Evolutionary conservation across 2,888 invertebrate species (phyloP).

Genomic region (Ariolimax columbianus): DNA sequence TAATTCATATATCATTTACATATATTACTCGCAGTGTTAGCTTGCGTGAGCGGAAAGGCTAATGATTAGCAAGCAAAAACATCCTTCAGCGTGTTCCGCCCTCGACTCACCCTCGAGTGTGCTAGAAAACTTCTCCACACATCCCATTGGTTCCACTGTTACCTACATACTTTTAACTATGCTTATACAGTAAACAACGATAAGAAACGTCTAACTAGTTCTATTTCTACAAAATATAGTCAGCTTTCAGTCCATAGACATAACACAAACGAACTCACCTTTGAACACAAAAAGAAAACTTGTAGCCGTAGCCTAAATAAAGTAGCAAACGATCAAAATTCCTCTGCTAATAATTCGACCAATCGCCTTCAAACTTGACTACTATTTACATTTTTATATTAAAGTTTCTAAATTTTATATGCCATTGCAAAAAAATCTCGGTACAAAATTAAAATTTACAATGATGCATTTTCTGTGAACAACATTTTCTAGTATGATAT

Average conservation of each 20-base stretch:
- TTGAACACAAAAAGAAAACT: slow-evolving; percentile 16
- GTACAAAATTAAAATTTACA: background rate
- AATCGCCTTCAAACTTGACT: slow-evolving; percentile 29
- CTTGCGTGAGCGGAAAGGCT: background rate
- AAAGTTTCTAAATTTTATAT: background rate
- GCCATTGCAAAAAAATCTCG: background rate
- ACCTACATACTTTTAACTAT: background rate
- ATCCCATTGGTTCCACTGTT: background rate
- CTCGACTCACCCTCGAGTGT: background rate
- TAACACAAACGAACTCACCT: slow-evolving; percentile 21
- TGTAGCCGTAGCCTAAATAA: slow-evolving; percentile 12
- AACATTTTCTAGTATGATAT: background rate
- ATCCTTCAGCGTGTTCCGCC: background rate
- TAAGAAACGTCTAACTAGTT: background rate
- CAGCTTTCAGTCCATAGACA: background rate
- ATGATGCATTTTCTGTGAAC: background rate
- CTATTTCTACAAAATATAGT: background rate
- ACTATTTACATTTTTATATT: slow-evolving; percentile 23
- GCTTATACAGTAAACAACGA: background rate
- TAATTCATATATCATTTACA: background rate
- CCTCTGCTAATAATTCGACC: slow-evolving; percentile 34
- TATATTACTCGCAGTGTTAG: background rate
- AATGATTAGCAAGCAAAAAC: background rate
- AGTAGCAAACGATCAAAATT: slow-evolving; percentile 38
- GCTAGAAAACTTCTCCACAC: background rate